Evolutionary conservation across 2,113 vertebrate genomes (phyloP).

Genomic region (Oplegnathus fasciatus): DNA sequence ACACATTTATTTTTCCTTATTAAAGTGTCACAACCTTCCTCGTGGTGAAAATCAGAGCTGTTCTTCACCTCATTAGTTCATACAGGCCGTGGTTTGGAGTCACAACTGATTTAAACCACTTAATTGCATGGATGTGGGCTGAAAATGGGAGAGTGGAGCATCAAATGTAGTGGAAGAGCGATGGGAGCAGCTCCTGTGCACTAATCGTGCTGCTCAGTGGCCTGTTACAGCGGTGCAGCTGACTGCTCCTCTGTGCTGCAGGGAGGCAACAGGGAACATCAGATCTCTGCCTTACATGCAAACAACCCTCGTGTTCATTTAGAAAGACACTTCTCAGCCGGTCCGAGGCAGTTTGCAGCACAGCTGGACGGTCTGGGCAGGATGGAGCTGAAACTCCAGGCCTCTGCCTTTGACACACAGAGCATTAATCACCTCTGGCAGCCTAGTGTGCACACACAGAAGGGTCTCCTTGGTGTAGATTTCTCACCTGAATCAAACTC

Average conservation of each 20-base stretch:
- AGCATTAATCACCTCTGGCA: constrained; percentile 58
- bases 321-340: constrained; percentile 26
- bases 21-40: constrained; percentile 1
- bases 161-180: constrained; percentile 67
- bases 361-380: constrained; percentile 49
- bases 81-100: constrained; percentile 2
- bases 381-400: constrained; percentile 23
- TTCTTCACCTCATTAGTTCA: constrained; percentile 19
- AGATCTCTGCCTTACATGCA: constrained; percentile 40
- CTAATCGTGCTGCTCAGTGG: constrained; percentile 68
- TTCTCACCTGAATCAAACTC: constrained; percentile 17
- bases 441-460: constrained; percentile 36
- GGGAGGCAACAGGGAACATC: constrained; percentile 44
- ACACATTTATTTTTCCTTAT: neutral
- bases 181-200: constrained; percentile 34
- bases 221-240: constrained; percentile 61
- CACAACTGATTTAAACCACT: constrained; percentile 24
- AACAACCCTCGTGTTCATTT: constrained; percentile 38
- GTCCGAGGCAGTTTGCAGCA: constrained; percentile 43
- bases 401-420: constrained; percentile 30
- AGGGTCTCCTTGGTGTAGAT: constrained; percentile 9
- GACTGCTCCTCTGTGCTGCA: constrained; percentile 67
- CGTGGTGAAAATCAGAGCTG: neutral
- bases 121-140: constrained; percentile 33
- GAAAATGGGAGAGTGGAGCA: constrained; percentile 14